These are phyloP conservation scores for Lepidonotus clava DNA, from an alignment of 2,888 invertebrate species.

Conservation along the genomic window DNA sequence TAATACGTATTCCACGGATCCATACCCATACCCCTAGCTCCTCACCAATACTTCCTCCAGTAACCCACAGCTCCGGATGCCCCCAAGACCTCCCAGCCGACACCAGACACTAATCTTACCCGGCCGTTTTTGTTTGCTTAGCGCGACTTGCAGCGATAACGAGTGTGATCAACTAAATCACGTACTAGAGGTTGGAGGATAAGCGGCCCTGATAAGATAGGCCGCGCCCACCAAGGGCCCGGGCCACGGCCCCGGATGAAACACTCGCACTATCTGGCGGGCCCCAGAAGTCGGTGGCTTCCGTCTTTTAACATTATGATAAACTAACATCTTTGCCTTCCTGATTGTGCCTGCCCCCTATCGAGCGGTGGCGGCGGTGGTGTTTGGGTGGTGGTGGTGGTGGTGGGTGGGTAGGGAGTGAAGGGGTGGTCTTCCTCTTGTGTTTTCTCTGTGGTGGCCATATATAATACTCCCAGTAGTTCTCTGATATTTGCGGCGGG, in stretches of 20 bases:
- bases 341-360: too few species aligned
- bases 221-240: background rate
- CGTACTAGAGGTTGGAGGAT: background rate
- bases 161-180: slow-evolving; percentile 1
- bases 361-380: background rate
- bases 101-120: too few species aligned
- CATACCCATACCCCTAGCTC: too few species aligned
- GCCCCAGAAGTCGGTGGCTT: background rate
- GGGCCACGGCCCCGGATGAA: background rate
- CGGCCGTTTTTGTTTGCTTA: background rate
- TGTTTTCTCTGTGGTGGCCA: too few species aligned
- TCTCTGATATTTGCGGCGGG: too few species aligned
- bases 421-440: too few species aligned
- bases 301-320: slow-evolving; percentile 18
- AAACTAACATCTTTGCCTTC: slow-evolving; percentile 21
- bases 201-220: background rate
- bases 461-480: too few species aligned
- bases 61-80: too few species aligned
- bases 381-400: background rate
- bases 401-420: too few species aligned
- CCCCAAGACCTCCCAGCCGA: too few species aligned
- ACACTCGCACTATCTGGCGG: background rate
- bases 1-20: too few species aligned
- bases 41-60: too few species aligned
- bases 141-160: background rate